These are phyloP conservation scores for Horisme vitalbata DNA, from an alignment of 2,888 invertebrate genomes.

Conservation along the genomic window DNA sequence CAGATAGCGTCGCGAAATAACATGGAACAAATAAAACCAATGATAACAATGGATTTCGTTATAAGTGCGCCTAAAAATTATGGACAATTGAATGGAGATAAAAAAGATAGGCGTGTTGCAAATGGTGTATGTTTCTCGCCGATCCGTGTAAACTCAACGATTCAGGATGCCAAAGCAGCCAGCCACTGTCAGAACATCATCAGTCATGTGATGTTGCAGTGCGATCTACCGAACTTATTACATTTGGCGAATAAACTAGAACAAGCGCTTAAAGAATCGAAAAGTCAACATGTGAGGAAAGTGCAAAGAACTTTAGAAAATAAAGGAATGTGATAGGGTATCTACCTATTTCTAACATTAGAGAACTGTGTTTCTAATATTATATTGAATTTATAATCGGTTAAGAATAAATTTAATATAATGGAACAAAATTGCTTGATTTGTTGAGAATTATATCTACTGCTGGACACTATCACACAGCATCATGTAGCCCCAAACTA, in stretches of 20 bases:
- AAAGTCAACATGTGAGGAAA: constrained; percentile 81
- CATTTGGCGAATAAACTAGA: constrained; percentile 80
- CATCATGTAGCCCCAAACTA: no score
- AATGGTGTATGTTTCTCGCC: constrained; percentile 30
- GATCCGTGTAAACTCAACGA: constrained; percentile 49
- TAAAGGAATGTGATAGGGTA: no score
- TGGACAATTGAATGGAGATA: constrained; percentile 43
- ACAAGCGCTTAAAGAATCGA: constrained; percentile 81
- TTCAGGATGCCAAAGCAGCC: constrained; percentile 67
- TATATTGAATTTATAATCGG: no score
- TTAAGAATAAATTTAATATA: no score
- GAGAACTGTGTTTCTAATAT: no score
- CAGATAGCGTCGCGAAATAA: constrained; percentile 64
- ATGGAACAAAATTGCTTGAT: no score
- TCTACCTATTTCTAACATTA: no score
- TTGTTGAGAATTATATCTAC: no score
- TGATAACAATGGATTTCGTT: constrained; percentile 67
- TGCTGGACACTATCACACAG: no score
- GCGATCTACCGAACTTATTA: constrained; percentile 81
- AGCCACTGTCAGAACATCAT: constrained; percentile 71
- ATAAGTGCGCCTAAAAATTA: constrained; percentile 60
- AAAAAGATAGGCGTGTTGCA: constrained; percentile 25
- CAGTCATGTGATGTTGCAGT: constrained; percentile 70
- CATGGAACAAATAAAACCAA: constrained; percentile 61
- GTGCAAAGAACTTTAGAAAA: constrained; percentile 69